Evolutionary conservation across 2,888 invertebrate genomes (phyloP), one percentile per base, ranked within the genome.

Genomic region (Flabesymbios commensalis): DNA sequence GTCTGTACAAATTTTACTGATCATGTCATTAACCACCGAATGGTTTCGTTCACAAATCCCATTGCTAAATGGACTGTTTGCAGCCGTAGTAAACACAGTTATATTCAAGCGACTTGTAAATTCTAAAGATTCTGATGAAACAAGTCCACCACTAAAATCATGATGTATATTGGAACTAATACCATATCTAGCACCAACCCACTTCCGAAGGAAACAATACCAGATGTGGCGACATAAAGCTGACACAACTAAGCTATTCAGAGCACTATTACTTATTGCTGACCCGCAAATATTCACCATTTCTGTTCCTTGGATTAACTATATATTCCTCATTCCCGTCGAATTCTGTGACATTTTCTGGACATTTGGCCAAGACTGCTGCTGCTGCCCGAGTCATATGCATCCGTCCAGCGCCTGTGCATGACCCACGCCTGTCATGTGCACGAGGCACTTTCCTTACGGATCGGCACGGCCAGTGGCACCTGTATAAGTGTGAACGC

Each of bases 81-180:
- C 62, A 28, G 65, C 52, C 33, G 62, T 62, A 17, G 61, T 63
- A 54, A 47, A 64, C 24, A 61, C 39, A 29, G 26, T 26, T 24
- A 64, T 49, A 51, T 62, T 59, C 14, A 62, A 43, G 4, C 62
- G 56, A 26, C 51, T 67, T 39, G 64, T 36, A 28, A n/a, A n/a
- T n/a, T n/a, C n/a, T n/a, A n/a, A n/a, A n/a, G 42, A 56, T 39
- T 69, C 67, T 32, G 63, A 66, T 2, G 59, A 60, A 33, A 19
- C 61, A 39, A 69, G 65, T 49, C 65, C 67, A 2, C 63, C 67
- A 10, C 69, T 63, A 55, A 63, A 65, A 56, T 70, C 70, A 10
- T 59, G 55, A 33, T 67, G 22, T 1, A 70, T 10, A 1, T 57
- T 24, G 17, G 57, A 53, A 68, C 68, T 68, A 3, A 67, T 56